Conservation (phyloP, 2,888 invertebrate genomes). For the Erebia epiphron region DNA sequence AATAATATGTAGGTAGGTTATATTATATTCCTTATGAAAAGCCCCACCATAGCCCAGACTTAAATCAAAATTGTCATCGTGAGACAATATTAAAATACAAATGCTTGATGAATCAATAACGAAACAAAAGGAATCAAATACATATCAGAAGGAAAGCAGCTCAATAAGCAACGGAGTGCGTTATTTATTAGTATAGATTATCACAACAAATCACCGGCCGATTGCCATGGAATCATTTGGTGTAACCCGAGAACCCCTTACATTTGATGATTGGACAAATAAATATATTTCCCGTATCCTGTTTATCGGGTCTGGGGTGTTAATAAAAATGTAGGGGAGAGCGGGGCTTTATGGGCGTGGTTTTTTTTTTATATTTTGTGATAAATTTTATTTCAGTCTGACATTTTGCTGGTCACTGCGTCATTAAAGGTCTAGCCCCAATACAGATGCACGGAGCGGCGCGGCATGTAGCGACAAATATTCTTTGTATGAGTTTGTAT, state of each 20-base stretch:
- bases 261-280: slow-evolving; percentile 82
- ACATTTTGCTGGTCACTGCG: no score
- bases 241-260: slow-evolving; percentile 82
- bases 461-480: no score
- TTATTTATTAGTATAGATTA: slow-evolving; percentile 80
- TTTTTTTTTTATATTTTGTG: background rate
- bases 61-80: background rate
- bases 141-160: slow-evolving; percentile 68
- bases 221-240: slow-evolving; percentile 74
- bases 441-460: no score
- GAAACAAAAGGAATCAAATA: slow-evolving; percentile 28
- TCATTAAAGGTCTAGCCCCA: no score
- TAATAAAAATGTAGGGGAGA: slow-evolving; percentile 81
- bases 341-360: slow-evolving; percentile 17
- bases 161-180: slow-evolving; percentile 74
- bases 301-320: slow-evolving; percentile 80
- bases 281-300: slow-evolving; percentile 82
- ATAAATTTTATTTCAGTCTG: background rate
- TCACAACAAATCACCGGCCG: slow-evolving; percentile 78
- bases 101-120: slow-evolving; percentile 33
- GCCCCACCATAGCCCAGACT: background rate
- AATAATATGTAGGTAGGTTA: no score
- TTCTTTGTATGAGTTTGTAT: no score
- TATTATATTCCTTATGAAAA: background rate
- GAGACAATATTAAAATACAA: slow-evolving; percentile 27